These are phyloP conservation scores for Sparidentex hasta DNA, from an alignment of 2,797 vertebrate genomes.

Conservation along the genomic window DNA sequence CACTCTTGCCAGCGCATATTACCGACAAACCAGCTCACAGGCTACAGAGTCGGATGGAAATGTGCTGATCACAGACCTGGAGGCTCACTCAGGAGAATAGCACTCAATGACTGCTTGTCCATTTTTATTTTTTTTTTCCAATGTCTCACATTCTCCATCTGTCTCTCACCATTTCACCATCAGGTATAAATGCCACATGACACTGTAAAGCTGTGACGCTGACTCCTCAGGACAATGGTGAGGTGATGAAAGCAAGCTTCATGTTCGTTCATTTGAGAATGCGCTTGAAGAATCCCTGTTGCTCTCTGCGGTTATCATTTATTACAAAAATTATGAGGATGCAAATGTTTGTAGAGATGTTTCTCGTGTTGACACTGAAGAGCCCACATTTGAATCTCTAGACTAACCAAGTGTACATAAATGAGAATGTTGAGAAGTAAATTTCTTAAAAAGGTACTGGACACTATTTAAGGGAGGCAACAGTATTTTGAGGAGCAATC, in stretches of 20 bases:
- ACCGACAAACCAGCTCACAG: constrained; percentile 85
- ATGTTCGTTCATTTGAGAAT: constrained; percentile 1
- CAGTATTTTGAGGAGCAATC: background rate
- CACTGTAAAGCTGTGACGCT: constrained; percentile 65
- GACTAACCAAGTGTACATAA: constrained; percentile 12
- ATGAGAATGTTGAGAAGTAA: constrained; percentile 16
- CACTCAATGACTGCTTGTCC: background rate
- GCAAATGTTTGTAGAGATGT: constrained; percentile 3
- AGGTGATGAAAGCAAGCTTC: constrained; percentile 30
- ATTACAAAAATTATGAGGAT: constrained; percentile 15
- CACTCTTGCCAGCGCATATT: constrained; percentile 84
- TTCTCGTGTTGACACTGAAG: constrained; percentile 16
- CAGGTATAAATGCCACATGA: constrained; percentile 49
- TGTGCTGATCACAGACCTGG: constrained; percentile 91
- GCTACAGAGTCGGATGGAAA: constrained; percentile 88
- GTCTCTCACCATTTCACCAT: constrained; percentile 38
- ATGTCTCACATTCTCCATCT: background rate
- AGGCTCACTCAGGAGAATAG: constrained; percentile 85
- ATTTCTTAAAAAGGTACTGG: constrained; percentile 22
- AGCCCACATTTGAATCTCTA: constrained; percentile 19
- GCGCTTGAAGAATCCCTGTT: constrained; percentile 35
- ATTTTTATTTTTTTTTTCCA: constrained; percentile 3
- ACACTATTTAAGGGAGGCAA: background rate
- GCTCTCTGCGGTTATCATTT: constrained; percentile 10
- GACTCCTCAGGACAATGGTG: constrained; percentile 67